phyloP scores from a whole-genome alignment of 1,140 invertebrate species.

The Ganaspis sp. region DNA sequence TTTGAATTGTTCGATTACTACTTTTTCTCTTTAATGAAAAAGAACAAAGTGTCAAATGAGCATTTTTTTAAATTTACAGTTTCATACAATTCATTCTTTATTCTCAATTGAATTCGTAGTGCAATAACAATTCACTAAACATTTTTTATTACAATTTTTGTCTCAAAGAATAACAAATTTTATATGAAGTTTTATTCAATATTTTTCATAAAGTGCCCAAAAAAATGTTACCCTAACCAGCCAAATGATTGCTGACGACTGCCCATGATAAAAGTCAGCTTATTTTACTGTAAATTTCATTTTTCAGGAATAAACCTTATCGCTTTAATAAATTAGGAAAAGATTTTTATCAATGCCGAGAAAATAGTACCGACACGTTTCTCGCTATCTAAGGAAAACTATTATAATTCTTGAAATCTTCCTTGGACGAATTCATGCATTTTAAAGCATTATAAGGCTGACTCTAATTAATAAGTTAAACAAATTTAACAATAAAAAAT shows the following conservation, averaged over 20 bases:
- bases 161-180: neutral
- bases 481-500: neutral
- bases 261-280: constrained; percentile 20
- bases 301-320: neutral
- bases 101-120: neutral
- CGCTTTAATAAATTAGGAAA: constrained; percentile 8
- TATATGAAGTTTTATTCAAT: constrained; percentile 10
- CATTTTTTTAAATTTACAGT: constrained; percentile 13
- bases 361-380: neutral
- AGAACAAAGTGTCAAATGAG: constrained; percentile 28
- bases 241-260: constrained; percentile 18
- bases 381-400: neutral
- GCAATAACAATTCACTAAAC: constrained; percentile 30
- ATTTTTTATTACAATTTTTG: constrained; percentile 33
- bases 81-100: constrained; percentile 15
- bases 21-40: constrained; percentile 35
- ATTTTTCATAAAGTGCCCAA: constrained; percentile 22
- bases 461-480: neutral
- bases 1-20: constrained; percentile 42
- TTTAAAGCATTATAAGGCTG: neutral
- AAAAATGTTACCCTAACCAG: constrained; percentile 15
- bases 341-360: neutral
- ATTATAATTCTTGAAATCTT: constrained; percentile 4
- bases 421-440: neutral
- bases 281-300: constrained; percentile 18